phyloP scores from a whole-genome alignment of 2,888 invertebrate species.

The Trissolcus brochymenae region DNA sequence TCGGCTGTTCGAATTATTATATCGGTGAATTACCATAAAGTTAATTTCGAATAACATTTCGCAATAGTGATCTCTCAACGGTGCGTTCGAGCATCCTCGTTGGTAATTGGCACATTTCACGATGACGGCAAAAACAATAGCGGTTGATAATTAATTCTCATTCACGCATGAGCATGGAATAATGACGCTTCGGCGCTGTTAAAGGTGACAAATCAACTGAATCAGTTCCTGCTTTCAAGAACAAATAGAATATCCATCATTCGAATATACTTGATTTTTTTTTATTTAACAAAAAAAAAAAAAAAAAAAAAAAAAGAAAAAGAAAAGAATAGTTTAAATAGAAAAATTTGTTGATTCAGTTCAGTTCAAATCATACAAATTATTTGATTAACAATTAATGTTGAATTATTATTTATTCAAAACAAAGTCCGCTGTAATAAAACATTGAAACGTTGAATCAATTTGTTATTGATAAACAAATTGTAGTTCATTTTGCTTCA shows the following conservation, averaged over 20 bases:
- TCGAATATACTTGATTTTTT: too few relatives aligned
- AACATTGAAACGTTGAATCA: too few relatives aligned
- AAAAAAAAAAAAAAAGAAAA: too few relatives aligned
- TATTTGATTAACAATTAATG: too few relatives aligned
- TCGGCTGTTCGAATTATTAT: constrained; percentile 41
- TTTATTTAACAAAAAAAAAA: too few relatives aligned
- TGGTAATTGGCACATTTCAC: constrained; percentile 56
- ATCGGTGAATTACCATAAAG: constrained; percentile 54
- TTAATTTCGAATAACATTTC: constrained; percentile 55
- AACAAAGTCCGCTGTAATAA: too few relatives aligned
- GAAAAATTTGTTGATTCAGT: too few relatives aligned
- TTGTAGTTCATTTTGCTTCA: too few relatives aligned
- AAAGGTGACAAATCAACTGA: constrained; percentile 57
- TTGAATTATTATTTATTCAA: too few relatives aligned
- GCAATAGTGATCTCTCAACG: constrained; percentile 45
- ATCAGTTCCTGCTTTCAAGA: constrained; percentile 23
- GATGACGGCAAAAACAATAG: constrained; percentile 54
- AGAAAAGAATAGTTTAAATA: too few relatives aligned
- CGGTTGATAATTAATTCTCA: constrained; percentile 53
- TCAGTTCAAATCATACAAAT: too few relatives aligned
- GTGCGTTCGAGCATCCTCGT: constrained; percentile 39
- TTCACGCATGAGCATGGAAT: constrained; percentile 47
- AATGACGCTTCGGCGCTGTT: constrained; percentile 45
- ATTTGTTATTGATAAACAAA: too few relatives aligned
- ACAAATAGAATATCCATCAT: background rate